These are phyloP conservation scores for Germaria angustata DNA, from an alignment of 2,888 invertebrate species.

Conservation along the genomic window DNA sequence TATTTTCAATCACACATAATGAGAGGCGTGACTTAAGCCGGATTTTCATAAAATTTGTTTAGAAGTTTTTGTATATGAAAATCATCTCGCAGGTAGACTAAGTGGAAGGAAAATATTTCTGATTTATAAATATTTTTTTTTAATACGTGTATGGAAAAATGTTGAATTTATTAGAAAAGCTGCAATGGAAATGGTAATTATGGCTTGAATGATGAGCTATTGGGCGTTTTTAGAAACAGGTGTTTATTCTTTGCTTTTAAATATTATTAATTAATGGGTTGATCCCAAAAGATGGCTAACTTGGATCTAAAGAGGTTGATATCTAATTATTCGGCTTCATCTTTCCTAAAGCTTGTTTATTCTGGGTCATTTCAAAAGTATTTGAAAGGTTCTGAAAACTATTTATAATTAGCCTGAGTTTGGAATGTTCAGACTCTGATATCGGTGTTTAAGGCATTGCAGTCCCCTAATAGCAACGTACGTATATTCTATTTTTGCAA, in stretches of 20 bases:
- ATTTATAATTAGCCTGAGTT: no score
- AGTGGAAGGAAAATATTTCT: not conserved
- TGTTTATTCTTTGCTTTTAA: not conserved
- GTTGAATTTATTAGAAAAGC: not conserved
- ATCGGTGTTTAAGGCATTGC: no score
- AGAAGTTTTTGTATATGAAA: not conserved
- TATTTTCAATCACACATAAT: conserved; percentile 8
- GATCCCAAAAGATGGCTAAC: not conserved
- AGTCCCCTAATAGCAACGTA: no score
- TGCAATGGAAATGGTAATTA: conserved; percentile 13
- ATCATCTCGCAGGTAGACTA: not conserved
- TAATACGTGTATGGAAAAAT: no score
- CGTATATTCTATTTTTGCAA: no score
- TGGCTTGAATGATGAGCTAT: not conserved
- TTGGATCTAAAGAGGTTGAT: no score
- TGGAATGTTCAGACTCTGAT: no score
- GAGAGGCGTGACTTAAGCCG: conserved; percentile 63
- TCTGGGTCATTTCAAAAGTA: no score
- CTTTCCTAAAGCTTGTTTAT: no score
- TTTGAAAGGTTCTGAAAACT: no score
- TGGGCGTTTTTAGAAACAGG: conserved; percentile 20
- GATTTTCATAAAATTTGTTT: conserved; percentile 37
- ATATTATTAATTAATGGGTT: not conserved
- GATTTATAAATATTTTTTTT: not conserved
- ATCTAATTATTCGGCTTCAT: no score